phyloP scores from a whole-genome alignment of 2,113 vertebrate genomes.

The Podarcis raffonei region DNA sequence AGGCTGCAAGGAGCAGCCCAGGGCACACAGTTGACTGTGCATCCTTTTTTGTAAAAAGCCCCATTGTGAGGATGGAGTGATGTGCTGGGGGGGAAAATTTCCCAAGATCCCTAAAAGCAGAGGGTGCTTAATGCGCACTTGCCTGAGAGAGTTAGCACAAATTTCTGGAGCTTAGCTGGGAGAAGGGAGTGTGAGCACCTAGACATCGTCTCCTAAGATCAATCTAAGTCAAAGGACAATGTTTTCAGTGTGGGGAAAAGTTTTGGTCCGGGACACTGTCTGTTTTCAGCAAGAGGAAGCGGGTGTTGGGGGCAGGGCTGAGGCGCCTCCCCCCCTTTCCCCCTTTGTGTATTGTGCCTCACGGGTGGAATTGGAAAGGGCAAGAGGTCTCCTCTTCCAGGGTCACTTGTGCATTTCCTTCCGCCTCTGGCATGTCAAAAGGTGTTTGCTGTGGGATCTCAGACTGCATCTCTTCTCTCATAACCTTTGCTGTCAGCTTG shows the following conservation, averaged over 20 bases:
- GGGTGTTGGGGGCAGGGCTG: conserved; percentile 65
- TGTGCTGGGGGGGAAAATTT: too few species aligned
- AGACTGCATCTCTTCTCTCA: conserved; percentile 75
- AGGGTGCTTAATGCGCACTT: not conserved
- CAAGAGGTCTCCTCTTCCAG: conserved; percentile 83
- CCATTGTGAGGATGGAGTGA: too few species aligned
- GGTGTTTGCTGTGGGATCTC: conserved; percentile 76
- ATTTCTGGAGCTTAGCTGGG: not conserved
- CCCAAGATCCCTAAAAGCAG: not conserved
- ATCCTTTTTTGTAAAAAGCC: too few species aligned
- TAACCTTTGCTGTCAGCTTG: conserved; percentile 84
- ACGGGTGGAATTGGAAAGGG: conserved; percentile 80
- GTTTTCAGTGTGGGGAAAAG: conserved; percentile 29
- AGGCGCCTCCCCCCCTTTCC: conserved; percentile 70
- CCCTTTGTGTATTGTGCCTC: conserved; percentile 81
- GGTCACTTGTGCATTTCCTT: conserved; percentile 78
- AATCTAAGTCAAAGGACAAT: conserved; percentile 12
- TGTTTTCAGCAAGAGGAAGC: conserved; percentile 65
- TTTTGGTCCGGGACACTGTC: conserved; percentile 62
- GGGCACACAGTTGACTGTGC: too few species aligned
- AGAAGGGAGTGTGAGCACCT: not conserved
- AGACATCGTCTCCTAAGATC: conserved; percentile 21
- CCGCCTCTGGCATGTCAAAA: conserved; percentile 66
- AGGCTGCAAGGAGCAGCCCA: too few species aligned
- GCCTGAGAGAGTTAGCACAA: not conserved